Evolutionary conservation across 2,113 vertebrate genomes (phyloP), one percentile per base, ranked within the genome.

Genomic region (Gambusia holbrooki): DNA sequence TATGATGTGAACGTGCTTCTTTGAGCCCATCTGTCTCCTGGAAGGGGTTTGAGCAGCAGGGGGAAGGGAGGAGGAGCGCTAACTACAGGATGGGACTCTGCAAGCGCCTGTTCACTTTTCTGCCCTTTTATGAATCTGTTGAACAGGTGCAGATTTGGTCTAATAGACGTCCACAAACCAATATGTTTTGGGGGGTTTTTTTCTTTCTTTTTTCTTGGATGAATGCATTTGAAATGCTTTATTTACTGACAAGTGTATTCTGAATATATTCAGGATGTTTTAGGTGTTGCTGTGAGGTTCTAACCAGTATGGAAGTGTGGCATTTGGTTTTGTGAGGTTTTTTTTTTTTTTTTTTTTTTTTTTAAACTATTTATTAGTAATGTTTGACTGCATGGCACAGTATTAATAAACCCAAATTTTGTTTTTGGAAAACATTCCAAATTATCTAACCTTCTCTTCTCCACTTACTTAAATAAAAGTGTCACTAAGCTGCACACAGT

Each of bases 41-140:
- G 83, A 75, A 80, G 79, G 68, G 84, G 80, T 85, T 74, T 84
- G 73, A 51, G 66, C 69, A 88, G 86, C 83, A 84, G 80, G 84
- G 80, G 35, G 10, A 7, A 37, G 35, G 2, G 35, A 11, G 35
- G 10, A 5, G 32, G 78, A 25, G 76, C 72, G 14, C 71, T 83
- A 68, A 32, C 62, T 22, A 37, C 68, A 61, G 81, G 83, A 74
- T 9, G 0, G 45, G 74, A 62, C 54, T 28, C 71, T 71, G 60
- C 51, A 22, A 35, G 74, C 74, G 81, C 32, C 15, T 27, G 64
- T 73, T 70, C 69, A 29, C 5, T 72, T 84, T 86, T 69, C 73
- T 72, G 51, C 64, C 74, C 69, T 82, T 37, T 84, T 73, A 64
- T 83, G 70, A 87, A 81, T 69, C 37, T 33, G 71, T 66, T 2